These are phyloP conservation scores for Syritta pipiens DNA, from an alignment of 2,888 invertebrate species.

Conservation along the genomic window DNA sequence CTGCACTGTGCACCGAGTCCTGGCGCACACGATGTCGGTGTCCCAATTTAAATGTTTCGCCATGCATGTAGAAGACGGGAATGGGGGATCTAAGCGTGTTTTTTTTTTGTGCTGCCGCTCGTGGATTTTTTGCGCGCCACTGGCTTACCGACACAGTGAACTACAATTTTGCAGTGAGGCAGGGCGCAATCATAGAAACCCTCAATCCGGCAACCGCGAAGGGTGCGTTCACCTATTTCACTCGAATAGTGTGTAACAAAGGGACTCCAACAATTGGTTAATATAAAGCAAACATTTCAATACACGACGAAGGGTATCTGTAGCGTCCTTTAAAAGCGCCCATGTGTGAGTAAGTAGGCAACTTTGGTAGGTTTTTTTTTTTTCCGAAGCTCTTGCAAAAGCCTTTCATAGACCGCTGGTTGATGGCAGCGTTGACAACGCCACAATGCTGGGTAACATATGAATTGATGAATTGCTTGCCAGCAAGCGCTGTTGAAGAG, in stretches of 20 bases:
- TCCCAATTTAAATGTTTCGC: conserved; percentile 18
- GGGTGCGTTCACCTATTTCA: conserved; percentile 9
- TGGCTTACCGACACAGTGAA: conserved; percentile 27
- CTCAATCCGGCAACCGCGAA: neutral
- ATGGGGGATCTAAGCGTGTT: neutral
- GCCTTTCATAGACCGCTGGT: conserved; percentile 3
- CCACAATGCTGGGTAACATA: conserved; percentile 34
- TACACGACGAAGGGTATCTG: neutral
- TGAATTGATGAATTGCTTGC: conserved; percentile 44
- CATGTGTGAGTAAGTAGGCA: neutral
- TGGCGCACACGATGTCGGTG: conserved; percentile 4
- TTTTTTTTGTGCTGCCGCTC: neutral
- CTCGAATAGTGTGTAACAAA: conserved; percentile 7
- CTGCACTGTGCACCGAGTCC: neutral
- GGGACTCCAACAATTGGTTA: conserved; percentile 26
- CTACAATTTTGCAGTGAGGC: conserved; percentile 12
- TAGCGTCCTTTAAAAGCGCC: neutral
- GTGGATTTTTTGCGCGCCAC: neutral
- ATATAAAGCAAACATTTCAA: conserved; percentile 33
- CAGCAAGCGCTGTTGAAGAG: neutral
- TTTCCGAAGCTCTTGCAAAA: neutral
- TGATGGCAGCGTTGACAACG: conserved; percentile 30
- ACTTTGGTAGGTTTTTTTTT: neutral
- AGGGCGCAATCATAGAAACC: neutral
- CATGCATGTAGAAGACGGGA: conserved; percentile 4